phyloP scores from a whole-genome alignment of 2,888 invertebrate species.

The Dryobotodes eremita region DNA sequence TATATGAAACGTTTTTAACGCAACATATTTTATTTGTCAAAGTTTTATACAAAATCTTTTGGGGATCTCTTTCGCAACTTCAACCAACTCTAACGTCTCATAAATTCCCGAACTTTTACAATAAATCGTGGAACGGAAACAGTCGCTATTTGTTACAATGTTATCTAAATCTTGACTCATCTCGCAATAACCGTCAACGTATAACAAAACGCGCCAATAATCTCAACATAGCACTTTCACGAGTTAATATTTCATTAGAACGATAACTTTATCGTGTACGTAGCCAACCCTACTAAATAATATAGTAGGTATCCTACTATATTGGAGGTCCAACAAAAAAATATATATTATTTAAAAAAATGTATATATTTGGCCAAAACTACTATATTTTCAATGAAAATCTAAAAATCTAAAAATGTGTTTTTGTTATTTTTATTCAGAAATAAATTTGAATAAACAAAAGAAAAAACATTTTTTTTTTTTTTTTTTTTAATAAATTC shows the following conservation, averaged over 20 bases:
- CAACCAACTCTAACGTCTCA: conserved; percentile 2
- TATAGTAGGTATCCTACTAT: no score
- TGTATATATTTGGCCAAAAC: no score
- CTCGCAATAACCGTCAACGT: conserved; percentile 31
- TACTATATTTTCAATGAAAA: no score
- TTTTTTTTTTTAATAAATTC: no score
- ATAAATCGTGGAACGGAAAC: conserved; percentile 45
- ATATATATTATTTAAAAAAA: no score
- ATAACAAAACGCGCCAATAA: conserved; percentile 31
- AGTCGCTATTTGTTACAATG: conserved; percentile 23
- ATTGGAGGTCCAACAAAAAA: no score
- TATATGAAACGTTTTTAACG: not conserved
- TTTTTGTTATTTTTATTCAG: no score
- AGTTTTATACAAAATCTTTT: not conserved
- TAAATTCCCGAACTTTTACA: conserved; percentile 30
- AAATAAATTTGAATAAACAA: no score
- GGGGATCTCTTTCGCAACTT: not conserved
- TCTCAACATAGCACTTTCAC: conserved; percentile 29
- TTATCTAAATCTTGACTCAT: conserved; percentile 34
- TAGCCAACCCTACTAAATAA: no score
- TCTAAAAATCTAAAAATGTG: no score
- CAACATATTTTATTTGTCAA: not conserved
- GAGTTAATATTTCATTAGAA: conserved; percentile 40
- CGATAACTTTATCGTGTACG: conserved; percentile 41
- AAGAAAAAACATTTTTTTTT: no score